Conservation (phyloP, 2,888 invertebrate genomes). For the Protula sp. region DNA sequence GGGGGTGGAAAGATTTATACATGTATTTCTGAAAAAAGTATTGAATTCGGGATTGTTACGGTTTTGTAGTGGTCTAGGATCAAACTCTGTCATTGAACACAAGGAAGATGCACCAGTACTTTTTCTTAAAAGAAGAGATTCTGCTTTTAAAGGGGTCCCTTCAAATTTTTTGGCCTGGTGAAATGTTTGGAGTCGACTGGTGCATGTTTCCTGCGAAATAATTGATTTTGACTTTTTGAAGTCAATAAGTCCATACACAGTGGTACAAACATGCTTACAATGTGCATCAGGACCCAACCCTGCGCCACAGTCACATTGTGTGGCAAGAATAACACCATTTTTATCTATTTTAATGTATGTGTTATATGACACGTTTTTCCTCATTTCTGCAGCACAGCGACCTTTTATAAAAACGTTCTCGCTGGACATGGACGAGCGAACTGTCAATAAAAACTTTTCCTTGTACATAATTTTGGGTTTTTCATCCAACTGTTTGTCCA, state of each 20-base stretch:
- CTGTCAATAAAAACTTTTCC: too few species aligned
- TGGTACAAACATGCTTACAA: constrained; percentile 1
- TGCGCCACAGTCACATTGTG: constrained; percentile 5
- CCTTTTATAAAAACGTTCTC: too few species aligned
- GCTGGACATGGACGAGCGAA: too few species aligned
- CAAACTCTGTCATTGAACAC: too few species aligned
- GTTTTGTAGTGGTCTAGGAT: not conserved
- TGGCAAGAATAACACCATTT: too few species aligned
- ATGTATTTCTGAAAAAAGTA: not conserved
- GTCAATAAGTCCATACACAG: not conserved
- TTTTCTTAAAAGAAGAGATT: too few species aligned
- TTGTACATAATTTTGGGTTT: not conserved
- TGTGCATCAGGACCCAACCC: constrained; percentile 3
- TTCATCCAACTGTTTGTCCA: not conserved
- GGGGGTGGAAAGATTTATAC: not conserved
- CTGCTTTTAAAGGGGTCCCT: constrained; percentile 2
- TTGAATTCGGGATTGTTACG: not conserved
- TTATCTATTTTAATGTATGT: not conserved
- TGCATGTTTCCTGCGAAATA: constrained; percentile 1
- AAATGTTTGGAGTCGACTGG: not conserved
- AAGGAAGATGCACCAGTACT: not conserved
- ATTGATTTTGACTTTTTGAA: not conserved
- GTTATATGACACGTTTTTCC: not conserved
- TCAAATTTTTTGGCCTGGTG: not conserved
- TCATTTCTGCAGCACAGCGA: too few species aligned